Evolutionary conservation across 2,888 invertebrate genomes (phyloP), one percentile per base, ranked within the genome.

Genomic region (Gymnocheta viridis): DNA sequence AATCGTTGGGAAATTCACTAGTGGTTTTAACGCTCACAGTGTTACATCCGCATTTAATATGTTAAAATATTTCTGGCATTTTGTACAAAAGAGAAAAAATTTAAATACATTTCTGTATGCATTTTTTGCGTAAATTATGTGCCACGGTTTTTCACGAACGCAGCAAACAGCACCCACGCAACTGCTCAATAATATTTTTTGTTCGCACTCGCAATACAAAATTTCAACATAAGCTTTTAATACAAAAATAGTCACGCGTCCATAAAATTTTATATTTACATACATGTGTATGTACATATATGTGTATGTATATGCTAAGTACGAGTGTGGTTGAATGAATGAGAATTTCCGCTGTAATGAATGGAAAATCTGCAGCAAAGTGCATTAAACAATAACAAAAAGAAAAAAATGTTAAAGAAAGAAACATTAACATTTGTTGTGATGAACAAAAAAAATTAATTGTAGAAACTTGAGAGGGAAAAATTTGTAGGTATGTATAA

Each of bases 171-270:
- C 66, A 66, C 80, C 80, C 62, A 69, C 74, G 54, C 74, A 47
- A 51, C 32, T 60, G 24, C n/a, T 51, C 27, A 27, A 44, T 62
- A 44, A n/a, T 44, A 49, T 35, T 22, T 51, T 24, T 51, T 69
- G 49, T 9, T 10, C 4, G 4, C 17, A 44, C 17, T 72, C 47
- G 44, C 41, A 22, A 22, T 66, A 54, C 66, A 32, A 54, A 62
- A 64, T 82, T 82, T 69, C 81, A 82, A 82, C 81, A 82, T 82
- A 76, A 82, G 54, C 74, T 76, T 82, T 69, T 62, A 27, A 6
- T 62, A 69, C 54, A 76, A 54, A 79, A 79, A 64, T 76, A 76
- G 81, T 82, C 81, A 76, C 69, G 81, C 69, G 81, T 76, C 44
- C 29, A 64, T 54, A 54, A 69, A 60, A 47, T 24, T 51, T 24